phyloP scores from a whole-genome alignment of 2,797 vertebrate genomes.

The Sphenodon punctatus region DNA sequence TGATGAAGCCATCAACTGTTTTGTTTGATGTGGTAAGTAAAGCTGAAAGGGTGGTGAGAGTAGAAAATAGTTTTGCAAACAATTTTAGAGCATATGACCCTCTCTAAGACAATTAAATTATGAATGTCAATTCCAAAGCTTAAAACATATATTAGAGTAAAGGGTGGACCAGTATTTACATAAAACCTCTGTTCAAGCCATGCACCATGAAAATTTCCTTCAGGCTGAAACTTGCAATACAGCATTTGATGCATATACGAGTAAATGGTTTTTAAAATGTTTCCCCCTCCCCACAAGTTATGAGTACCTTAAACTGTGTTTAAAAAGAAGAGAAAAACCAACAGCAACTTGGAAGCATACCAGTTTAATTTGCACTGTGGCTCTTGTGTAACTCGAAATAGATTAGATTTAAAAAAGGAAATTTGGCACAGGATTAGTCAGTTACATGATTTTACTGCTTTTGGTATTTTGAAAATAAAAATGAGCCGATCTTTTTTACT shows the following conservation, averaged over 20 bases:
- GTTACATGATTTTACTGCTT: constrained; percentile 79
- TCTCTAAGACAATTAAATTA: constrained; percentile 35
- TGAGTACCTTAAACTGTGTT: constrained; percentile 71
- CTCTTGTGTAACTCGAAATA: constrained; percentile 77
- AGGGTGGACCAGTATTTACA: constrained; percentile 62
- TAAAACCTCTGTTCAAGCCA: constrained; percentile 57
- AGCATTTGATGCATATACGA: constrained; percentile 52
- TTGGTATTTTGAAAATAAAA: constrained; percentile 73
- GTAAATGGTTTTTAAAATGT: constrained; percentile 66
- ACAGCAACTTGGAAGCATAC: constrained; percentile 69
- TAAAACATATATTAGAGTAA: constrained; percentile 25
- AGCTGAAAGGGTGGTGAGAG: background rate
- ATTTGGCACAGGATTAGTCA: constrained; percentile 83
- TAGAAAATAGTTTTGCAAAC: background rate
- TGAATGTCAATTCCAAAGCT: constrained; percentile 45
- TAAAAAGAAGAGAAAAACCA: background rate
- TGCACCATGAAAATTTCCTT: constrained; percentile 58
- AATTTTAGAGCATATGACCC: constrained; percentile 20
- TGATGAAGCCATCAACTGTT: background rate
- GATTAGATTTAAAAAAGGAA: constrained; percentile 79
- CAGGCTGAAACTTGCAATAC: constrained; percentile 65
- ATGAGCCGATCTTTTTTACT: constrained; percentile 69
- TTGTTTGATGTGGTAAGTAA: background rate
- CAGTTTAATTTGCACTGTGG: constrained; percentile 81
- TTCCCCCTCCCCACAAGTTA: constrained; percentile 55